Percentiles rank a stretch among this genome's conserved stretches.
These are phyloP conservation scores for Teleiodes luculella DNA, from an alignment of 2,888 invertebrate genomes.

Conservation along the genomic window DNA sequence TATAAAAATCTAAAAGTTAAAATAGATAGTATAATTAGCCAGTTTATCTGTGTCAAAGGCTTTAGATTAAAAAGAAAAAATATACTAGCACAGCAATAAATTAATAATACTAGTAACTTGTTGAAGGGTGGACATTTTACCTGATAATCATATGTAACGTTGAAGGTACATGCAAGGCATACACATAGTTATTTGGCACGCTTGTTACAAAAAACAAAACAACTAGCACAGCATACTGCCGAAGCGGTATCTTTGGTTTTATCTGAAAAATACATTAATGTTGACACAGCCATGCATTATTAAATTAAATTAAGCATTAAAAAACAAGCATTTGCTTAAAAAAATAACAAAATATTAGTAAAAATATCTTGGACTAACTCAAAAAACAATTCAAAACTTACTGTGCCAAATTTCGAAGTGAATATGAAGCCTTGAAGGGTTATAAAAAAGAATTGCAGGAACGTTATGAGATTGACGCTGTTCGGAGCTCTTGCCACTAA, in stretches of 20 bases:
- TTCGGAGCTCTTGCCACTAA: conserved; percentile 55
- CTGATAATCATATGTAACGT: conserved; percentile 74
- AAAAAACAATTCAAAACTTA: no score
- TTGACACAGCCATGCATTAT: no score
- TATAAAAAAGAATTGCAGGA: conserved; percentile 64
- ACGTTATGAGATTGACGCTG: conserved; percentile 64
- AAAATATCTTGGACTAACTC: no score
- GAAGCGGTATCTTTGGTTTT: conserved; percentile 60
- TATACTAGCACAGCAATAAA: no score
- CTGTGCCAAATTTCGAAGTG: conserved; percentile 54
- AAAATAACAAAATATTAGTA: no score
- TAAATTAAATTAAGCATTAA: background rate
- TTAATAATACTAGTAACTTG: no score
- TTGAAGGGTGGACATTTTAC: conserved; percentile 33
- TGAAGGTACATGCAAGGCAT: conserved; percentile 70
- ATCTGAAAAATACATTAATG: conserved; percentile 48
- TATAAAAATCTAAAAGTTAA: no score
- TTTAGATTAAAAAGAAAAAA: no score
- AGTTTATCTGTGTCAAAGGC: no score
- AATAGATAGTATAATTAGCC: no score
- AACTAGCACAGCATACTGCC: conserved; percentile 59
- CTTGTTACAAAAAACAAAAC: conserved; percentile 66
- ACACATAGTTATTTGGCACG: conserved; percentile 72
- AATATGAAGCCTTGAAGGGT: conserved; percentile 55
- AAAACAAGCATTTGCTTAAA: no score